These are phyloP conservation scores for Zygaena filipendulae DNA, from an alignment of 2,888 invertebrate species.

Conservation along the genomic window DNA sequence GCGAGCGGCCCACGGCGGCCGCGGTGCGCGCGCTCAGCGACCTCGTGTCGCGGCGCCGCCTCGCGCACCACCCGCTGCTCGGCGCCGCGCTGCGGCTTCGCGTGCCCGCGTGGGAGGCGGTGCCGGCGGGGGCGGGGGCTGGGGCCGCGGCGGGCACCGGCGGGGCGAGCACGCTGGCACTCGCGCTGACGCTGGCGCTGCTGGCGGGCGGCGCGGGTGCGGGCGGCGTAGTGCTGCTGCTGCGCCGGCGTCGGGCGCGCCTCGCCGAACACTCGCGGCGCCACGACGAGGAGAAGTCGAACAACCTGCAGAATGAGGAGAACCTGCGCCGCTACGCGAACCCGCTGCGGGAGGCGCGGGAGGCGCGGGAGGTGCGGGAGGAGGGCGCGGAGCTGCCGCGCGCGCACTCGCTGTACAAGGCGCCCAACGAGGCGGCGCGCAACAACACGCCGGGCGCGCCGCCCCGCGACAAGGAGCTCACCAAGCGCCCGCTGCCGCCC, in stretches of 20 bases:
- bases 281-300: constrained; percentile 88
- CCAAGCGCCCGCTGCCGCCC: constrained; percentile 73
- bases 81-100: constrained; percentile 48
- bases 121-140: constrained; percentile 67
- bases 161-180: constrained; percentile 25
- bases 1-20: constrained; percentile 30
- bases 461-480: constrained; percentile 80
- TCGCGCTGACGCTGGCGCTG: constrained; percentile 20
- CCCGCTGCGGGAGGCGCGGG: constrained; percentile 74
- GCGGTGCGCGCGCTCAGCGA: constrained; percentile 48
- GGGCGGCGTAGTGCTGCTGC: constrained; percentile 34
- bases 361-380: constrained; percentile 53
- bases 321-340: constrained; percentile 86
- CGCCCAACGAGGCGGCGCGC: constrained; percentile 85
- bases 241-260: constrained; percentile 28
- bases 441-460: constrained; percentile 77
- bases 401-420: constrained; percentile 81
- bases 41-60: constrained; percentile 45
- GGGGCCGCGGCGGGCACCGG: constrained; percentile 71
- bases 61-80: constrained; percentile 44
- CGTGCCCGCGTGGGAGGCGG: constrained; percentile 22
- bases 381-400: constrained; percentile 47
- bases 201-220: constrained; percentile 28
- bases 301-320: constrained; percentile 92
- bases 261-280: constrained; percentile 66